Percentiles rank a stretch among this genome's conserved stretches.
Evolutionary conservation across 2,888 invertebrate genomes (phyloP).

Genomic region (Scrobipalpa costella): DNA sequence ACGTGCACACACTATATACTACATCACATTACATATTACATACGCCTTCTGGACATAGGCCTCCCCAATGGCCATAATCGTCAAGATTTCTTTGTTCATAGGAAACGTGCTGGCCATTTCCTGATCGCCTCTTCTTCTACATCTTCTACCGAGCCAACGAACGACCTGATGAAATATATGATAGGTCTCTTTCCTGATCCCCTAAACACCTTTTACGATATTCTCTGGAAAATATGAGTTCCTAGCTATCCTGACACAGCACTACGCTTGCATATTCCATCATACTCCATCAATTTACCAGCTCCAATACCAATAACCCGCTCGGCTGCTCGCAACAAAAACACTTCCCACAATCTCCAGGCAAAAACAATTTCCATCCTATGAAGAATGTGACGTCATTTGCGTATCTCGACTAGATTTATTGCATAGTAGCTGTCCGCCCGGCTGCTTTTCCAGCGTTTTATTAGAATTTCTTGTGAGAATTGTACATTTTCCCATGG

Average conservation of each 20-base stretch:
- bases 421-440: conserved; percentile 17
- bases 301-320: conserved; percentile 23
- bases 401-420: conserved; percentile 25
- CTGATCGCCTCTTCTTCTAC: too few relatives aligned
- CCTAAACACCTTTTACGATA: too few relatives aligned
- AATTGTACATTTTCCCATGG: not conserved
- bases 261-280: conserved; percentile 28
- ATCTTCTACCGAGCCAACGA: too few relatives aligned
- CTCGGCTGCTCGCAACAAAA: conserved; percentile 9
- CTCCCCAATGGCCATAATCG: too few relatives aligned
- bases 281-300: conserved; percentile 29
- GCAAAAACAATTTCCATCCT: conserved; percentile 23
- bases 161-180: too few relatives aligned
- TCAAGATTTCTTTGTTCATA: too few relatives aligned
- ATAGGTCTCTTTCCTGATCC: too few relatives aligned
- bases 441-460: not conserved
- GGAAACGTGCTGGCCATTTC: too few relatives aligned
- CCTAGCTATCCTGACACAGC: conserved; percentile 28
- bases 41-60: not conserved
- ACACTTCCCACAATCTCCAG: conserved; percentile 14
- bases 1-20: not conserved
- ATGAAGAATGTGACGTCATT: conserved; percentile 25
- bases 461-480: not conserved
- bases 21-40: not conserved
- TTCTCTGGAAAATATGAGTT: not conserved